Evolutionary conservation across 1,140 invertebrate genomes (phyloP), one percentile per base, ranked within the genome.

Genomic region (Ditylenchus dipsaci): DNA sequence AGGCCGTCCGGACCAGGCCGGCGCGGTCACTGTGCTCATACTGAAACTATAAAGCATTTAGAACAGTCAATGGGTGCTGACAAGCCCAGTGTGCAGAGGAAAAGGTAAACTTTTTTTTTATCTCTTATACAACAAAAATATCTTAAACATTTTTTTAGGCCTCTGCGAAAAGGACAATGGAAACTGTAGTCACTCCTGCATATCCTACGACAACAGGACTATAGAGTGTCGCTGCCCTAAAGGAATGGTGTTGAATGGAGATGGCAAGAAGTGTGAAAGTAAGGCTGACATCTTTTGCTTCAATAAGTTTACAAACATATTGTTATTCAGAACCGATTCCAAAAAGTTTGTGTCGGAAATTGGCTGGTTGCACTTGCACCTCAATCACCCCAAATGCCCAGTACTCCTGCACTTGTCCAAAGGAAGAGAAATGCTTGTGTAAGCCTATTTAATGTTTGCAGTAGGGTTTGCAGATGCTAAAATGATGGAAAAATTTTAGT

Each of bases 161-260:
- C 56, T 75, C 0, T 82, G 80, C 73, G 73, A 71, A 23, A 33
- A 61, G 29, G 68, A 83, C 43, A 82, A 82, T 63, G 80, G 80
- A 30, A 81, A 81, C 49, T 82, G 80, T 61, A 77, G 73, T 23
- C 81, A 82, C 64, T 78, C 80, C 8, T 82, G 80, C 71, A 45
- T 81, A n/a, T 83, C 81, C 33, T 68, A 68, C 47, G 71, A 78
- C 33, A 76, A 83, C 53, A 42, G 58, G 56, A 75, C 69, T 45
- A 72, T 83, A 21, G 80, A 82, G 68, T 82, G 80, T 68, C 68
- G 72, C 58, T 82, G 80, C 53, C 80, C 80, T 38, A 66, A 69
- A 56, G 80, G 80, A 67, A 74, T 77, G 71, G 73, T 77, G 13
- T 60, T 81, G 15, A 78, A 81, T 67, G 43, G 63, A 0, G 76